Evolutionary conservation across 2,113 vertebrate genomes (phyloP).

Genomic region (Tinamus guttatus): DNA sequence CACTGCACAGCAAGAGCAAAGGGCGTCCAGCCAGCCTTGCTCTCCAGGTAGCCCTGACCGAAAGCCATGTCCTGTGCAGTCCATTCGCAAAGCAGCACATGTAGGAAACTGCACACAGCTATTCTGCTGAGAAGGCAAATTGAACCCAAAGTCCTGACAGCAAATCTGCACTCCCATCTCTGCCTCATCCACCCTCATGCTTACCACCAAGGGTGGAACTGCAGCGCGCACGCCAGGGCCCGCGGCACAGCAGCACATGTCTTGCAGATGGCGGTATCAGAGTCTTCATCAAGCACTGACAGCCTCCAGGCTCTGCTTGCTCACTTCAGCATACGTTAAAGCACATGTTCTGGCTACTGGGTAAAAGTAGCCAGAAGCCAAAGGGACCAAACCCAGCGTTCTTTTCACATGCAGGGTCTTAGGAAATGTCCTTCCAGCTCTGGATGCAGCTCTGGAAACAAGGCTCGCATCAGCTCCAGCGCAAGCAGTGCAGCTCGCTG

Average conservation of each 20-base stretch:
- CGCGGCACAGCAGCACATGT: neutral
- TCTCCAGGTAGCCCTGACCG: neutral
- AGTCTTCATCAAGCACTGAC: neutral
- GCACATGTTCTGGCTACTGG: neutral
- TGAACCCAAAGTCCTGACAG: conserved; percentile 20
- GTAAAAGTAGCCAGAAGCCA: neutral
- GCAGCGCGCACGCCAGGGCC: conserved; percentile 2
- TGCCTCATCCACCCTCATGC: neutral
- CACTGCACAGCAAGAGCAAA: neutral
- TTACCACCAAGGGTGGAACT: neutral
- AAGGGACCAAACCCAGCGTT: neutral
- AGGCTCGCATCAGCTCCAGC: neutral
- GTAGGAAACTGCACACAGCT: neutral
- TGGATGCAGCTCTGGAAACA: neutral
- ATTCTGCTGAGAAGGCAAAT: conserved; percentile 30
- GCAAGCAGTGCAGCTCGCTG: neutral
- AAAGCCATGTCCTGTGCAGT: neutral
- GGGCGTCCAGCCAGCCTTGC: fast-evolving
- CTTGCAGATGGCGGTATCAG: neutral
- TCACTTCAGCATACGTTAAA: neutral
- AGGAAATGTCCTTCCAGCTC: neutral
- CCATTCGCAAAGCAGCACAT: neutral
- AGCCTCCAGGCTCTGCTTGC: neutral
- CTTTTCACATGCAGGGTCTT: neutral
- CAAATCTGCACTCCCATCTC: conserved; percentile 22